Base-by-base conservation (phyloP, 2,888 invertebrate genomes). In the Hydropsyche betteni region DNA sequence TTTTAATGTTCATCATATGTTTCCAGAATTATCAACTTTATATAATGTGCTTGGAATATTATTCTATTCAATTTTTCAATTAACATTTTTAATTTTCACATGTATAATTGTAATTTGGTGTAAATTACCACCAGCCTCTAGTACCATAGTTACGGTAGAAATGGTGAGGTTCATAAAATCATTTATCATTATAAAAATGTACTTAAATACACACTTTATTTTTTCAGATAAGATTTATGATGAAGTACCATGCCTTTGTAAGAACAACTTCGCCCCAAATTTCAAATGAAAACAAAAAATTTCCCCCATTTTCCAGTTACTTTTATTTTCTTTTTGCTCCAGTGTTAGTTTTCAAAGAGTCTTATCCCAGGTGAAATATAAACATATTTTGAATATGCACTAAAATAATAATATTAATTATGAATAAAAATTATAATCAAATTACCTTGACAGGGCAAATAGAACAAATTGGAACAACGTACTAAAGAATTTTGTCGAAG, bases 321-420 rank as follows among this genome's bases (percentile, higher is more conserved):
- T 80, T 95, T 0, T 97, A 95, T 83, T 97, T 94, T 83, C 85
- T 95, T 71, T 96, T 96, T 83, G 94, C 93, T 0, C 97, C 97
- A 4, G 96, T 96, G 0, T 88, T 97, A 0, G 86, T 96, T 10
- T 96, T 95, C 83, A 89, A 93, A 80, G 94, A 96, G 81, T 86
- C 86, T 78, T 97, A 97, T 86, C 97, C 97, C 36, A 91, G 94
- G 94, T 92, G 86, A 64, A 7, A 64, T 36, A 64, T 24, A 24
- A 1, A 24, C 24, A 24, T 24, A 24, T 24, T 24, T 24, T 24
- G 24, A 24, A 24, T 24, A 24, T 24, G 1, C 24, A 24, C 24
- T 24, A 2, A 24, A 24, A 24, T 2, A 24, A 24, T 24, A 64
- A 36, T n/a, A 64, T 34, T 34, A 12, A 64, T 64, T 33, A 2